Evolutionary conservation across 35 echinoderm and acorn worm species (phyloP).

Genomic region (Strongylocentrotus purpuratus): DNA sequence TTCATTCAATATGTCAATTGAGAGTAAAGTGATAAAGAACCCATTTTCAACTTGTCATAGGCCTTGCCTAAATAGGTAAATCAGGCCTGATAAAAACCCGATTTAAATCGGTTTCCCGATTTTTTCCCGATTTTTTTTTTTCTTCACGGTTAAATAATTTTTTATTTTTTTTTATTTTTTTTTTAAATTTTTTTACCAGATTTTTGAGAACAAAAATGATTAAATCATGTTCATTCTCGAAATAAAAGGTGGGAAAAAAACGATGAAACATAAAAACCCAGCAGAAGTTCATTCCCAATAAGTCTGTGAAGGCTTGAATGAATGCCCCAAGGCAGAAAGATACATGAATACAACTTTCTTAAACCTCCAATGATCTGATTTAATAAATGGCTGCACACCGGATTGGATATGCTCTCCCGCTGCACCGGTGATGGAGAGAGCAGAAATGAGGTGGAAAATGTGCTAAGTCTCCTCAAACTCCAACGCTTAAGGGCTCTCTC

Average conservation of each 20-base stretch:
- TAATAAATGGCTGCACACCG: constrained; percentile 48
- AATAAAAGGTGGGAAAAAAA: not conserved
- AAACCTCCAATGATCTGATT: constrained; percentile 35
- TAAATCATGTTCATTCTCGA: not conserved
- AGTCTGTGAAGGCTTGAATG: not conserved
- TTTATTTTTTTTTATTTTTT: too few species aligned
- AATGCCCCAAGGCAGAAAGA: not conserved
- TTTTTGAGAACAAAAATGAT: too few species aligned
- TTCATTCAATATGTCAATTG: too few species aligned
- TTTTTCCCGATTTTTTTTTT: too few species aligned
- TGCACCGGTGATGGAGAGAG: not conserved
- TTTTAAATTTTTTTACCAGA: too few species aligned
- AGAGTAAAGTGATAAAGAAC: too few species aligned
- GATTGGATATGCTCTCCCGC: constrained; percentile 45
- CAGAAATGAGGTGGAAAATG: constrained; percentile 17
- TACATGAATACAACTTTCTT: not conserved
- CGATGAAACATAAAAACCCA: too few species aligned
- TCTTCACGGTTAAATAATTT: too few species aligned
- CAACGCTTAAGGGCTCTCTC: not conserved
- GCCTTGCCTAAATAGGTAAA: too few species aligned
- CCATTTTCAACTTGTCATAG: too few species aligned
- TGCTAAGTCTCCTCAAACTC: not conserved
- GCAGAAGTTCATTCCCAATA: not conserved
- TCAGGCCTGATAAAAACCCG: too few species aligned
- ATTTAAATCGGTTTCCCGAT: too few species aligned